A percentile compares a stretch with the other conserved stretches of the same genome.
phyloP scores from a whole-genome alignment of 2,113 vertebrate genomes.

The Phalacrocorax carbo region DNA sequence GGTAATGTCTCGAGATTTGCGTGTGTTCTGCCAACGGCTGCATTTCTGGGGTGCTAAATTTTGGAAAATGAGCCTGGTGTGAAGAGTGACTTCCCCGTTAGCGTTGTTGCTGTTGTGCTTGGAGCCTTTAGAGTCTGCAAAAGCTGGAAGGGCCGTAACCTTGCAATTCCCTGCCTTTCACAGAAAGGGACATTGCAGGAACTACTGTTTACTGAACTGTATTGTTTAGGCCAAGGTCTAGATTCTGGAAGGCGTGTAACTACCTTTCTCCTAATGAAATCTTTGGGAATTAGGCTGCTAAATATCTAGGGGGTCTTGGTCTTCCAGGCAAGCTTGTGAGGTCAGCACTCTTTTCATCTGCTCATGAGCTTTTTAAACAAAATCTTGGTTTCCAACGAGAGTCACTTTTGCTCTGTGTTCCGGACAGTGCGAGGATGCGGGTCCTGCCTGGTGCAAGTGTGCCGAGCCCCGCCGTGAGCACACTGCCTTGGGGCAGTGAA shows the following conservation, averaged over 20 bases:
- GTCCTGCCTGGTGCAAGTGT: no score
- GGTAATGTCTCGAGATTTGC: neutral
- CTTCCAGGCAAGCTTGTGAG: neutral
- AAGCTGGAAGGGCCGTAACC: neutral
- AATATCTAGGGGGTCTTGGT: neutral
- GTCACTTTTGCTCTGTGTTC: neutral
- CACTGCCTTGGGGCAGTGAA: neutral
- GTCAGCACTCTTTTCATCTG: neutral
- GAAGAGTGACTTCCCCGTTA: neutral
- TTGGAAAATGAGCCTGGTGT: neutral
- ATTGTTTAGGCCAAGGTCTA: neutral
- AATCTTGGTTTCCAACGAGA: neutral
- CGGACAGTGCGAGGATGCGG: rapidly evolving
- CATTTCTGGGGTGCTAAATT: rapidly evolving
- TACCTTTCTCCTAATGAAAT: neutral
- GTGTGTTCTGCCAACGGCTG: neutral
- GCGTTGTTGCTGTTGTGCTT: neutral
- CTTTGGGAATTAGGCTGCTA: neutral
- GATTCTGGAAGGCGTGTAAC: neutral
- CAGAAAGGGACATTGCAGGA: neutral
- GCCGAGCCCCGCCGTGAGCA: neutral
- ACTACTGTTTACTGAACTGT: neutral
- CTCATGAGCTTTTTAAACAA: neutral
- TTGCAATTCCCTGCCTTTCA: neutral
- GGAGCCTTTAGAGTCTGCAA: neutral